Evolutionary conservation across 2,797 vertebrate species (phyloP).

Genomic region (Botia almorhae): DNA sequence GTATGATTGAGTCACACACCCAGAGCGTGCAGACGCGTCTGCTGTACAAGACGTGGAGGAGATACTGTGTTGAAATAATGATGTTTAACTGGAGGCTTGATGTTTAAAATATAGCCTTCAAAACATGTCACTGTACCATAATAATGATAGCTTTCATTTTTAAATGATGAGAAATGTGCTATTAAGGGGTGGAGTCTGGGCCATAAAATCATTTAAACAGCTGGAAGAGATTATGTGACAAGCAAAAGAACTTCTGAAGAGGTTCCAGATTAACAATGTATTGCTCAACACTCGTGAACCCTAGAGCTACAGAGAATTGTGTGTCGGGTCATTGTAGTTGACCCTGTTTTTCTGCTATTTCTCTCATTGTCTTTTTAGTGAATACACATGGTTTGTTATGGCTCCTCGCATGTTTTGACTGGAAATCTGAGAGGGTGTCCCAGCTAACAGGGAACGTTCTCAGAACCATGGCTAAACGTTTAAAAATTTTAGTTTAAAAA

Average conservation of each 20-base stretch:
- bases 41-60: background rate
- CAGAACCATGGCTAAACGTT: too few species aligned
- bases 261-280: background rate
- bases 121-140: conserved; percentile 6
- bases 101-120: conserved; percentile 17
- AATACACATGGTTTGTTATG: background rate
- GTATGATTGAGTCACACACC: background rate
- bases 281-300: background rate
- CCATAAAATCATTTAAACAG: background rate
- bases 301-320: background rate
- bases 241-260: background rate
- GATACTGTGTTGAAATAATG: conserved; percentile 10
- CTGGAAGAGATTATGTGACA: background rate
- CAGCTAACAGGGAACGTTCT: too few species aligned
- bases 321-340: background rate
- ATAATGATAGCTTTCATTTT: conserved; percentile 2
- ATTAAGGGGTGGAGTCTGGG: background rate
- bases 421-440: conserved; percentile 12
- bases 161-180: background rate
- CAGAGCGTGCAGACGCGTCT: conserved; percentile 15
- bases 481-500: too few species aligned
- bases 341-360: background rate
- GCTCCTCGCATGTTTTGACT: conserved; percentile 19
- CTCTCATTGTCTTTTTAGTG: background rate
- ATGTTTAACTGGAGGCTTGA: conserved; percentile 11